These are phyloP conservation scores for Protaetia brevitarsis DNA, from an alignment of 1,140 invertebrate species.

Conservation along the genomic window DNA sequence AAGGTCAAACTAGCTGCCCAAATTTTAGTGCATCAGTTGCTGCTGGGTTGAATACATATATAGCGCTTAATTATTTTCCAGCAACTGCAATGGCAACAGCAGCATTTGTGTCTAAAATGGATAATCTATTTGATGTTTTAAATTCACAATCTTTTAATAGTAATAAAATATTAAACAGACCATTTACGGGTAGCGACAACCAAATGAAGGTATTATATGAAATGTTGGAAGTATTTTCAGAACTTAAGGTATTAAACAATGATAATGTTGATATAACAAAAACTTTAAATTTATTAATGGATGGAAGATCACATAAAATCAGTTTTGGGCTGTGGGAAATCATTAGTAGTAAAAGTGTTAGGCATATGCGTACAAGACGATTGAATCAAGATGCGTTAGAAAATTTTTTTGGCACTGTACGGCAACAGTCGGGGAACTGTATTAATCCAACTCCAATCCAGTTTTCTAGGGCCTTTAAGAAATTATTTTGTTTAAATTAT, in stretches of 20 bases:
- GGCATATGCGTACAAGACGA: conserved; percentile 19
- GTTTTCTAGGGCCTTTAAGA: too few species aligned
- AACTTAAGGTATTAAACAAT: too few species aligned
- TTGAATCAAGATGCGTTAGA: conserved; percentile 31
- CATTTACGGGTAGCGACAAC: neutral
- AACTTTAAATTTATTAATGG: neutral
- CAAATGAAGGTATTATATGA: neutral
- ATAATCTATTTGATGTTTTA: too few species aligned
- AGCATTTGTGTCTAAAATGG: too few species aligned
- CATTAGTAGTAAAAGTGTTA: neutral
- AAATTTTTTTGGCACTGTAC: conserved; percentile 29
- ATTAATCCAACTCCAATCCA: conserved; percentile 29
- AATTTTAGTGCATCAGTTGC: too few species aligned
- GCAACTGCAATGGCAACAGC: too few species aligned
- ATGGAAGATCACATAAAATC: neutral
- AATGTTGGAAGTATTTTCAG: too few species aligned
- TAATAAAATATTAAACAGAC: neutral
- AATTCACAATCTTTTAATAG: too few species aligned
- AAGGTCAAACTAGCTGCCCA: too few species aligned
- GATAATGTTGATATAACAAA: neutral
- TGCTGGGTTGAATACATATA: too few species aligned
- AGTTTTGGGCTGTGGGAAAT: neutral
- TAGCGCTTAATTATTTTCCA: too few species aligned
- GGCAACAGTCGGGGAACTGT: conserved; percentile 24
- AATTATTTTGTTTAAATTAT: too few species aligned